Evolutionary conservation across 2,888 invertebrate genomes (phyloP).

Genomic region (Caenorhabditis macrosperma): DNA sequence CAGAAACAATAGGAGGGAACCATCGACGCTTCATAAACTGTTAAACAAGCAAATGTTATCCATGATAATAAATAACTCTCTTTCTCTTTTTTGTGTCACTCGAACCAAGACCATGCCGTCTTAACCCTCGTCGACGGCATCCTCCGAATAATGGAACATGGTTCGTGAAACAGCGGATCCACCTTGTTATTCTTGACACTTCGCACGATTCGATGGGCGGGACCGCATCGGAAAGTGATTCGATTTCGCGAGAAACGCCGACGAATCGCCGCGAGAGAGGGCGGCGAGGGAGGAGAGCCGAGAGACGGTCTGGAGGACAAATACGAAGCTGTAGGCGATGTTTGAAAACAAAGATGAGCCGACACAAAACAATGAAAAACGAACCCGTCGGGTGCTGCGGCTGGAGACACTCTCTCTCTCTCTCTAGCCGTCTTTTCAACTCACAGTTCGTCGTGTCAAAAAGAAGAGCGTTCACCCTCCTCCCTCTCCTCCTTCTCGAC

Average conservation of each 20-base stretch:
- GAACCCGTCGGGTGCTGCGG: slow-evolving; percentile 25
- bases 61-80: no score
- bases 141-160: slow-evolving; percentile 13
- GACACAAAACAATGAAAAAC: slow-evolving; percentile 56
- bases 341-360: slow-evolving; percentile 56
- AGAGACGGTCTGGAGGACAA: slow-evolving; percentile 52
- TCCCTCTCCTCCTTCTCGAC: slow-evolving; percentile 7
- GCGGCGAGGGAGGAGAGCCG: background rate
- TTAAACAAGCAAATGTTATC: no score
- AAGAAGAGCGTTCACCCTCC: slow-evolving; percentile 34
- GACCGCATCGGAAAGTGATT: slow-evolving; percentile 20
- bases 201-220: slow-evolving; percentile 49
- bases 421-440: slow-evolving; percentile 48
- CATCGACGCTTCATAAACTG: no score
- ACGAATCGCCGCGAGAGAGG: slow-evolving; percentile 5
- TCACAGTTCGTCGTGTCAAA: slow-evolving; percentile 51
- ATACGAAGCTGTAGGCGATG: slow-evolving; percentile 44
- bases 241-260: slow-evolving; percentile 36
- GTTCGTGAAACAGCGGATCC: slow-evolving; percentile 18
- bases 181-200: slow-evolving; percentile 49
- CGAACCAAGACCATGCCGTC: no score
- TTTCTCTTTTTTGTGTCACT: no score
- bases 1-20: no score
- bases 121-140: no score
- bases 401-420: slow-evolving; percentile 25